Conservation (phyloP, 92 coral and sea anemone species). For the Galaxea fascicularis region DNA sequence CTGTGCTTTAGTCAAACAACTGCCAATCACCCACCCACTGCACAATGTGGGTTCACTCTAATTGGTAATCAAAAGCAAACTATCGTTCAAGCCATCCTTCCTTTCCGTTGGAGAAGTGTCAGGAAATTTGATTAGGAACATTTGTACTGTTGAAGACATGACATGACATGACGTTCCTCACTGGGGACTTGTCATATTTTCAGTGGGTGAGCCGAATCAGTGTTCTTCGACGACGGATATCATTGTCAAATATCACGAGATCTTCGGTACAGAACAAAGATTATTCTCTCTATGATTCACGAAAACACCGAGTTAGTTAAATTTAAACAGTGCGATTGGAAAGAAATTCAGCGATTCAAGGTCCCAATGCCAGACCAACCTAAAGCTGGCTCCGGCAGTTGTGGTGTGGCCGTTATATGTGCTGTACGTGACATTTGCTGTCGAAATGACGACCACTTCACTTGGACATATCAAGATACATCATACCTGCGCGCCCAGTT, state of each 20-base stretch:
- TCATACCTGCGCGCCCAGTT: conserved; percentile 20
- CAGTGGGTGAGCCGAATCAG: conserved; percentile 28
- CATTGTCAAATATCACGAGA: conserved; percentile 23
- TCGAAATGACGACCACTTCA: background rate
- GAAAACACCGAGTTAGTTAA: background rate
- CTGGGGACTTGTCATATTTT: conserved; percentile 57
- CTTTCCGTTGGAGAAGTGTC: conserved; percentile 35
- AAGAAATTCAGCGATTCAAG: conserved; percentile 26
- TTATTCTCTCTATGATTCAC: background rate
- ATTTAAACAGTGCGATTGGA: background rate
- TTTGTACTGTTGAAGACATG: background rate
- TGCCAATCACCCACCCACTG: too few species aligned
- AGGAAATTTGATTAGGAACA: background rate
- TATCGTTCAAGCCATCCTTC: conserved; percentile 45
- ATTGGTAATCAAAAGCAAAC: too few species aligned
- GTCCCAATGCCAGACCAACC: background rate
- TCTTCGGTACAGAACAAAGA: conserved; percentile 17
- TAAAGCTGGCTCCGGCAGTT: background rate
- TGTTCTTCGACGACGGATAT: conserved; percentile 51
- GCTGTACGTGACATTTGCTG: conserved; percentile 43
- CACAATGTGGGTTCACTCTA: too few species aligned
- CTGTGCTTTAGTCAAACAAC: too few species aligned
- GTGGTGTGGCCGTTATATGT: conserved; percentile 59
- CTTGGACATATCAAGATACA: conserved; percentile 33
- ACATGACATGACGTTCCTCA: conserved; percentile 20